phyloP scores from a whole-genome alignment of 2,113 vertebrate species.

The Solea solea region DNA sequence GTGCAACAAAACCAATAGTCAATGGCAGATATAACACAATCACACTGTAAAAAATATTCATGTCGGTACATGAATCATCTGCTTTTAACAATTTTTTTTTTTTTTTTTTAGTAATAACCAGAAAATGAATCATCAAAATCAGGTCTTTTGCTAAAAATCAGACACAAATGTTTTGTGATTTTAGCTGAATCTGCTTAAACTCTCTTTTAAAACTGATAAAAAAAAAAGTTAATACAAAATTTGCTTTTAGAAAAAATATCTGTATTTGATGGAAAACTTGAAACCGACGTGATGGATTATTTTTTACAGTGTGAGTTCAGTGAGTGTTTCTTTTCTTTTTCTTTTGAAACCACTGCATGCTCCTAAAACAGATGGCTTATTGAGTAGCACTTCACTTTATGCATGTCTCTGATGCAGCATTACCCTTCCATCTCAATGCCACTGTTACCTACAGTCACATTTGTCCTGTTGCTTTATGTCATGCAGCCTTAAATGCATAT shows the following conservation, averaged over 20 bases:
- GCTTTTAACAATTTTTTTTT: too few species aligned
- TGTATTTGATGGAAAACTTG: too few species aligned
- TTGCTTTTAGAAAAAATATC: too few species aligned
- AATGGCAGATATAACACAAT: slow-evolving; percentile 57
- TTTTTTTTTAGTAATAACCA: too few species aligned
- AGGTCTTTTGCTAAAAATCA: background rate
- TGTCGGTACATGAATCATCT: background rate
- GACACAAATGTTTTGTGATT: too few species aligned
- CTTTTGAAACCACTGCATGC: slow-evolving; percentile 16
- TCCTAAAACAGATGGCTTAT: slow-evolving; percentile 59
- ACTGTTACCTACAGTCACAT: slow-evolving; percentile 53
- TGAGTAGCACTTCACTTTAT: slow-evolving; percentile 46
- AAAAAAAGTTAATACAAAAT: too few species aligned
- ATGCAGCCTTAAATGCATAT: slow-evolving; percentile 55
- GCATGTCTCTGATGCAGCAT: slow-evolving; percentile 64
- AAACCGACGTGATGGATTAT: background rate
- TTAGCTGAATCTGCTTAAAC: too few species aligned
- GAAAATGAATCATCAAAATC: background rate
- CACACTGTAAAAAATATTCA: slow-evolving; percentile 49
- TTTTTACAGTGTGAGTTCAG: background rate
- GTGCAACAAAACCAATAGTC: slow-evolving; percentile 85
- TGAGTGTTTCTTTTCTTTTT: too few species aligned
- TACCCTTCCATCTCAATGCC: slow-evolving; percentile 62
- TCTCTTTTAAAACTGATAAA: too few species aligned
- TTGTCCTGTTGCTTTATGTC: slow-evolving; percentile 61